Evolutionary conservation across 1,140 invertebrate species (phyloP), one percentile per base, ranked within the genome.

Genomic region (Gerris buenoi): DNA sequence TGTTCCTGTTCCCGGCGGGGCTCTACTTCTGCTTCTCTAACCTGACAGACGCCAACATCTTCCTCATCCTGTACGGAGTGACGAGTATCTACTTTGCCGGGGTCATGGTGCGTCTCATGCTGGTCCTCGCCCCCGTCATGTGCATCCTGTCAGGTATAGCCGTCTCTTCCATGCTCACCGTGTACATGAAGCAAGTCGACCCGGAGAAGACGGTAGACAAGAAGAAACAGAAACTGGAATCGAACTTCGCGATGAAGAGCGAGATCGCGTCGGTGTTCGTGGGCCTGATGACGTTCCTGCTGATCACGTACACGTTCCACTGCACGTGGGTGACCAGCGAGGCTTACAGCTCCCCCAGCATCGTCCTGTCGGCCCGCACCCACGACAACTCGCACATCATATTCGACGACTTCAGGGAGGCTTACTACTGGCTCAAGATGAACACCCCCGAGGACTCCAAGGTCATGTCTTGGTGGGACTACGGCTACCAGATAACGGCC

Each of bases 401-500:
- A 72, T 96, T 97, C 78, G 95, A 98, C 79, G 93, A 98, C 80
- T 98, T 98, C 78, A 85, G 96, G 72, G 96, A 98, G 81, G 94
- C 95, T 25, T 98, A 98, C 80, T 96, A 94, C 74, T 97, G 96
- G 95, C 81, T 98, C 65, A 86, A 93, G 76, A 95, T 96, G 86
- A 98, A 98, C 76, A 98, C 96, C 18, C 88, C 93, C 0, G 86
- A 90, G 80, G 88, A 97, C 80, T 88, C 95, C 2, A 91, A 93
- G 79, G 87, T 98, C 56, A 98, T 98, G 96, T 97, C 93, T 1
- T 98, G 96, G 96, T 98, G 96, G 96, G 96, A 98, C 86, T 98
- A 98, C 79, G 96, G 96, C 3, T 98, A 98, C 80, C 96, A 98
- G 80, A 98, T 98, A 80, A 97, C 95, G 25, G 94, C 94, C 15